Conservation (phyloP, 2,113 vertebrate species). For the Melanocharis versteri region DNA sequence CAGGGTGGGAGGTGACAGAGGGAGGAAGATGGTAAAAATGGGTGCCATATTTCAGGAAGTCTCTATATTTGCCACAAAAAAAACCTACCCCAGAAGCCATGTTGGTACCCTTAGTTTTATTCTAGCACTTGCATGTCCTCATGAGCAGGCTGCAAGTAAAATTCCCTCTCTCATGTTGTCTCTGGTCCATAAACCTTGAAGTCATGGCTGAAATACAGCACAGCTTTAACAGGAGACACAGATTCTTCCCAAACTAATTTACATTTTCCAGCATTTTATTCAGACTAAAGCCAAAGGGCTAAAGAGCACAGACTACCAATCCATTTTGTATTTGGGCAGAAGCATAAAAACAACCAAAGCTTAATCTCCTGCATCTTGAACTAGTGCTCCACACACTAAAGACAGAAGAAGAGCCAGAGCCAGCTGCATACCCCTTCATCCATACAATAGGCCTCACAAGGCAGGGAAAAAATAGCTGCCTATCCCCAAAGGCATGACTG, state of each 20-base stretch:
- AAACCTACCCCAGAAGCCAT: neutral
- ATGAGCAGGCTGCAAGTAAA: neutral
- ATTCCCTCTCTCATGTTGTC: neutral
- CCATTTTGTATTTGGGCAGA: neutral
- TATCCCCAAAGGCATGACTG: neutral
- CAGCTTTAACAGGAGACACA: neutral
- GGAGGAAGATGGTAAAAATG: neutral
- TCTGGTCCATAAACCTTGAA: neutral
- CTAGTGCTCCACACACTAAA: neutral
- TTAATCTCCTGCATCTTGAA: neutral
- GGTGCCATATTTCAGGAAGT: neutral
- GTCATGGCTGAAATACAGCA: neutral
- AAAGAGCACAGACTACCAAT: neutral
- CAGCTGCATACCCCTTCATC: neutral
- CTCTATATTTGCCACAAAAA: neutral
- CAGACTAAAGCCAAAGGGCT: neutral
- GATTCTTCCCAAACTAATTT: neutral
- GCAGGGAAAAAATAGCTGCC: neutral
- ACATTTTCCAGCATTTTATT: neutral
- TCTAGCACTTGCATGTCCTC: accelerated
- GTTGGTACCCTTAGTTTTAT: neutral
- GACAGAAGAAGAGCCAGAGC: neutral
- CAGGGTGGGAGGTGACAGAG: neutral
- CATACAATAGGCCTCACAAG: neutral
- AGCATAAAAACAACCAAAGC: neutral